phyloP scores from a whole-genome alignment of 2,888 invertebrate species.

The Sinotaia quadrata region DNA sequence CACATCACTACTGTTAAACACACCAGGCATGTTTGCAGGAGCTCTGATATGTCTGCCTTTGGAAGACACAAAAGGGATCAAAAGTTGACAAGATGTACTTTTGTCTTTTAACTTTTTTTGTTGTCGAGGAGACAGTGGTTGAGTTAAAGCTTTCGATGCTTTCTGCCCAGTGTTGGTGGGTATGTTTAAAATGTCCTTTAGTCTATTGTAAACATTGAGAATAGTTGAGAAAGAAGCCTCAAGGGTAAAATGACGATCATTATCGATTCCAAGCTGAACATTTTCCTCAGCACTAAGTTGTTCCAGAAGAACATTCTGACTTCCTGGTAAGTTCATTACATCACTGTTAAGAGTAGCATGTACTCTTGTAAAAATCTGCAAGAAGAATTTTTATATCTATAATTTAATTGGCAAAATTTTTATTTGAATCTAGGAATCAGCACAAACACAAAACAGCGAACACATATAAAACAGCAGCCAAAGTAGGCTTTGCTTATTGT shows the following conservation, averaged over 20 bases:
- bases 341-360: constrained; percentile 45
- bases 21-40: constrained; percentile 24
- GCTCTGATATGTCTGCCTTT: constrained; percentile 34
- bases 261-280: constrained; percentile 19
- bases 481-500: too few relatives aligned
- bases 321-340: constrained; percentile 42
- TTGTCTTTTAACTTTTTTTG: constrained; percentile 13
- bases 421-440: too few relatives aligned
- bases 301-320: constrained; percentile 41
- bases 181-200: constrained; percentile 27
- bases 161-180: constrained; percentile 9
- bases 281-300: constrained; percentile 29
- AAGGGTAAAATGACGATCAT: constrained; percentile 21
- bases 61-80: constrained; percentile 40
- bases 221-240: constrained; percentile 15
- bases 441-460: too few relatives aligned
- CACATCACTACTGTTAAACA: constrained; percentile 18
- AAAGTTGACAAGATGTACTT: constrained; percentile 32
- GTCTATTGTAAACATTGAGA: constrained; percentile 17
- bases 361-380: constrained; percentile 51
- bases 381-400: too few relatives aligned
- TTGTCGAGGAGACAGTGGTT: background rate
- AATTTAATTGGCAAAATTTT: too few relatives aligned
- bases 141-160: background rate
- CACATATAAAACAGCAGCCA: too few relatives aligned